phyloP scores from a whole-genome alignment of 2,888 invertebrate genomes.

The Agriopis aurantiaria region DNA sequence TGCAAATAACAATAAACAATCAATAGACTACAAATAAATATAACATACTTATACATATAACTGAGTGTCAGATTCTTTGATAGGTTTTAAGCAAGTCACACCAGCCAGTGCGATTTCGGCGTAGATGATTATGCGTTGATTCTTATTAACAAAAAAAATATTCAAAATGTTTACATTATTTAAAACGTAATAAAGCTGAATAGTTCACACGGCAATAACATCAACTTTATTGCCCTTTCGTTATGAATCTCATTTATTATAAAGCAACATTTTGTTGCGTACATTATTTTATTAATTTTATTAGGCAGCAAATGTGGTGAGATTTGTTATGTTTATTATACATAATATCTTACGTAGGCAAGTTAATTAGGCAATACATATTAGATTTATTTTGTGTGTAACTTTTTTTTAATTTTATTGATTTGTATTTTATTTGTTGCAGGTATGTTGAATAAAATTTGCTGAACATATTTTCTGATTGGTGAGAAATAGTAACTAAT shows the following conservation, averaged over 20 bases:
- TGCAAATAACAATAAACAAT: no score
- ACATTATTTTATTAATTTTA: background rate
- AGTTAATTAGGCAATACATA: no score
- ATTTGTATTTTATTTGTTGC: conserved; percentile 28
- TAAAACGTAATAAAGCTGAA: conserved; percentile 47
- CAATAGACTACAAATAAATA: no score
- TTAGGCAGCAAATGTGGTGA: background rate
- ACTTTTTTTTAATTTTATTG: background rate
- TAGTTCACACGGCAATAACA: conserved; percentile 54
- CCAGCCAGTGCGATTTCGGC: no score
- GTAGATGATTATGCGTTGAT: no score
- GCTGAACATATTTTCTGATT: background rate
- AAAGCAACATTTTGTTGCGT: conserved; percentile 3
- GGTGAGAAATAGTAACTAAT: background rate
- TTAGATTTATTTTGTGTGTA: background rate
- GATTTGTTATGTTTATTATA: no score
- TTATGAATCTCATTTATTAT: conserved; percentile 33
- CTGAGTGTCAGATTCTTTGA: no score
- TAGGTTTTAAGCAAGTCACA: no score
- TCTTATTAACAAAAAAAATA: no score
- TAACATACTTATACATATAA: no score
- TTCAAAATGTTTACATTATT: conserved; percentile 37
- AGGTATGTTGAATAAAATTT: conserved; percentile 32
- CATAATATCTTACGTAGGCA: no score
- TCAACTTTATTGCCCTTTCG: conserved; percentile 52